phyloP scores from a whole-genome alignment of 2,888 invertebrate genomes.

The Clanis bilineata region DNA sequence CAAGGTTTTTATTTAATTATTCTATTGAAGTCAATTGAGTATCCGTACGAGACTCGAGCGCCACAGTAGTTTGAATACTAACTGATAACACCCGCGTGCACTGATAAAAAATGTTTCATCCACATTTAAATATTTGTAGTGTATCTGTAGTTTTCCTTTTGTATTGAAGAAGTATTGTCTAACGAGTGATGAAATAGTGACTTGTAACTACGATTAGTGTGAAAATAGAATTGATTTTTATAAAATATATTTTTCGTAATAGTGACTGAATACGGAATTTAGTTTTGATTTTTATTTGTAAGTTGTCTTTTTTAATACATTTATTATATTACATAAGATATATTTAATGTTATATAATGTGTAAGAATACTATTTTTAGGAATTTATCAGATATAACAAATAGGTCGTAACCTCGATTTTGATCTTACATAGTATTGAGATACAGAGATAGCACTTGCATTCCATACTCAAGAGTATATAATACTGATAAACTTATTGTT shows the following conservation, averaged over 20 bases:
- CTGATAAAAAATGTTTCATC: constrained; percentile 15
- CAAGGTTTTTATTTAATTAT: constrained; percentile 36
- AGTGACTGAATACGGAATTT: not conserved
- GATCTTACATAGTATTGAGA: constrained; percentile 20
- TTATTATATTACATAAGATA: not conserved
- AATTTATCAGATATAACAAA: constrained; percentile 19
- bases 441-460: constrained; percentile 16
- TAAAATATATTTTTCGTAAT: not conserved
- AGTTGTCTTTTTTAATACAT: not conserved
- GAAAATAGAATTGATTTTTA: not conserved
- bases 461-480: no score
- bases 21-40: constrained; percentile 74
- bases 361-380: not conserved
- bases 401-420: constrained; percentile 18
- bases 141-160: not conserved
- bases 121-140: constrained; percentile 1
- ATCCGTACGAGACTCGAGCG: constrained; percentile 33
- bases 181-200: not conserved
- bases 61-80: constrained; percentile 39
- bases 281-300: not conserved
- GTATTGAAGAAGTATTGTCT: not conserved
- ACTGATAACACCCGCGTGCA: constrained; percentile 33
- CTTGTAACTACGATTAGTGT: not conserved
- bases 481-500: no score
- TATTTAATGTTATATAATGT: not conserved